phyloP scores from a whole-genome alignment of 1,140 invertebrate species.

The Danaus plexippus region DNA sequence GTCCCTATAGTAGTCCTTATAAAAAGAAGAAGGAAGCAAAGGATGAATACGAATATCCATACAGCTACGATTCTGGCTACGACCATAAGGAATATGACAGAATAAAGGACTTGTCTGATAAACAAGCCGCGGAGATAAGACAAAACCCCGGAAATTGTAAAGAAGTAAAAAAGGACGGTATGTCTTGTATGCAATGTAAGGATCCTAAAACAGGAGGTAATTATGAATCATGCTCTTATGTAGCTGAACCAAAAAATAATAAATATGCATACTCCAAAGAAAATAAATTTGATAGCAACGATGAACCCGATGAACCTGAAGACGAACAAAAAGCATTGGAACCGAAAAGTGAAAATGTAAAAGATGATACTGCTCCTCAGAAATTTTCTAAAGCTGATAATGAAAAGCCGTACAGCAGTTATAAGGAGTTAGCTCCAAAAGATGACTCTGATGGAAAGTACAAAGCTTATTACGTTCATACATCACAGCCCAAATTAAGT shows the following conservation, averaged over 20 bases:
- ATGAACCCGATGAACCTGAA: constrained; percentile 67
- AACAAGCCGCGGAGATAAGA: constrained; percentile 72
- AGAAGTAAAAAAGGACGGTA: constrained; percentile 74
- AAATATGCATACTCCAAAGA: constrained; percentile 78
- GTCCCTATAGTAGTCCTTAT: constrained; percentile 59
- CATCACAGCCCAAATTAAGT: constrained; percentile 46
- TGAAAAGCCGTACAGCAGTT: constrained; percentile 41
- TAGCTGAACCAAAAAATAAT: constrained; percentile 78
- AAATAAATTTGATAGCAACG: constrained; percentile 73
- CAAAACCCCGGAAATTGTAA: constrained; percentile 75
- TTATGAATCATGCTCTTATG: constrained; percentile 81
- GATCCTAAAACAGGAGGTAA: constrained; percentile 78
- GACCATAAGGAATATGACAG: constrained; percentile 69
- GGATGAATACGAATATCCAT: constrained; percentile 63
- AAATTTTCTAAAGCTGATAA: constrained; percentile 32
- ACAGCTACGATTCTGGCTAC: constrained; percentile 64
- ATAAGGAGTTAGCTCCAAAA: constrained; percentile 45
- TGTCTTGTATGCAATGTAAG: constrained; percentile 78
- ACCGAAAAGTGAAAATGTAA: constrained; percentile 51
- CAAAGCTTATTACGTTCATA: constrained; percentile 58
- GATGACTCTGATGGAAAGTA: constrained; percentile 60
- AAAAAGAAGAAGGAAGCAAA: constrained; percentile 57
- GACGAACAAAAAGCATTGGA: constrained; percentile 47
- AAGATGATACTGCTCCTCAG: constrained; percentile 36
- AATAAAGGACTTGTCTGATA: constrained; percentile 71